A percentile compares a stretch with the other conserved stretches of the same genome.
Conservation (phyloP, 2,797 vertebrate species). For the Spinus pinus region DNA sequence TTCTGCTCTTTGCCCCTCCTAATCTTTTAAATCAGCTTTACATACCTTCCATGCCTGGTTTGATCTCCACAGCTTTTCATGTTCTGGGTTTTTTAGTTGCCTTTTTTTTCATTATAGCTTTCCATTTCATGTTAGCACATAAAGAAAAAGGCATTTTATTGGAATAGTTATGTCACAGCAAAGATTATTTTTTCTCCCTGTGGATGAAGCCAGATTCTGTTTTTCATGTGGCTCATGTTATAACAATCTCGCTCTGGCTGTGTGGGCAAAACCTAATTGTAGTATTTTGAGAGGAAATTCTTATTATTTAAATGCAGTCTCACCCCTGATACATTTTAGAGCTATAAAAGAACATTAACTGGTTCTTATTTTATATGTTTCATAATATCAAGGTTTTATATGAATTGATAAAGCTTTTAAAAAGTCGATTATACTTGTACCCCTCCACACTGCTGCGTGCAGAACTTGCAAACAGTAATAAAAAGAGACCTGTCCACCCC, state of each 20-base stretch:
- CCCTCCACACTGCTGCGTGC: background rate
- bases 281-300: slow-evolving; percentile 5
- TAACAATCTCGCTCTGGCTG: background rate
- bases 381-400: background rate
- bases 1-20: background rate
- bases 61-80: background rate
- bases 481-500: background rate
- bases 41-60: background rate
- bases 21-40: slow-evolving; percentile 11
- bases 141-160: slow-evolving; percentile 23
- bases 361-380: slow-evolving; percentile 29
- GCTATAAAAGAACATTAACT: slow-evolving; percentile 5
- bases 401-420: slow-evolving; percentile 19
- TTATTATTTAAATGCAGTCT: slow-evolving; percentile 33
- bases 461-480: background rate
- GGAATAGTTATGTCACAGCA: background rate
- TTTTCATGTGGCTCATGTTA: background rate
- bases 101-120: background rate
- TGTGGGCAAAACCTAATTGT: background rate
- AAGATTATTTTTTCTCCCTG: slow-evolving; percentile 1
- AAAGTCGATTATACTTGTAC: background rate
- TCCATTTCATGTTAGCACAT: slow-evolving; percentile 7
- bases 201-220: background rate
- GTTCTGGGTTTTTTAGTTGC: fast-evolving
- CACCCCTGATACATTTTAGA: background rate